These are phyloP conservation scores for Helicoverpa assulta DNA, from an alignment of 2,888 invertebrate genomes.

Conservation along the genomic window DNA sequence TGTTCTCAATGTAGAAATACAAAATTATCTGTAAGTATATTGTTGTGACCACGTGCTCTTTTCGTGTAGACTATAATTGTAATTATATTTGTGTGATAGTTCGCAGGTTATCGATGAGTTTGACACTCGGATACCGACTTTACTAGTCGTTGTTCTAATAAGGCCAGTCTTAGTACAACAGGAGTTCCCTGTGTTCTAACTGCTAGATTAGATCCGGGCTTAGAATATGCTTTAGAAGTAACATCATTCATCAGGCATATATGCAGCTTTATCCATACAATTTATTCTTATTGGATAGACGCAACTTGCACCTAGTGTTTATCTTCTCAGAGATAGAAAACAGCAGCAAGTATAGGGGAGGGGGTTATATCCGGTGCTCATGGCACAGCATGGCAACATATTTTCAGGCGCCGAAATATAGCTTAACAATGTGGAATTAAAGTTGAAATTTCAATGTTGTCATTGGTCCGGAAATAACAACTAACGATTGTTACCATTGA, in stretches of 20 bases:
- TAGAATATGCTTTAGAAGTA: no score
- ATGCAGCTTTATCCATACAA: no score
- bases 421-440: no score
- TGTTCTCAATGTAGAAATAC: conserved; percentile 26
- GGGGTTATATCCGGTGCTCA: no score
- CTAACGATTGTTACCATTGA: no score
- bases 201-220: background rate
- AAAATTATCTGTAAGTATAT: conserved; percentile 1
- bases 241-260: no score
- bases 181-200: background rate
- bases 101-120: conserved; percentile 36
- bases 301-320: no score
- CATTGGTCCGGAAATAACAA: no score
- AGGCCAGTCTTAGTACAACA: background rate
- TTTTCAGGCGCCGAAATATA: no score
- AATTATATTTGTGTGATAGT: conserved; percentile 22
- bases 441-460: no score
- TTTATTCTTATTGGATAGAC: no score
- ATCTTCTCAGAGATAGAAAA: background rate
- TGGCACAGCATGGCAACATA: no score
- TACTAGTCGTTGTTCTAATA: background rate
- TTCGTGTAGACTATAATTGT: conserved; percentile 34
- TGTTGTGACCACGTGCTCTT: conserved; percentile 25
- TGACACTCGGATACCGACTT: conserved; percentile 14
- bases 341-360: background rate